Base-by-base conservation (phyloP, 2,888 invertebrate species). In the Acanthococcus lagerstroemiae region DNA sequence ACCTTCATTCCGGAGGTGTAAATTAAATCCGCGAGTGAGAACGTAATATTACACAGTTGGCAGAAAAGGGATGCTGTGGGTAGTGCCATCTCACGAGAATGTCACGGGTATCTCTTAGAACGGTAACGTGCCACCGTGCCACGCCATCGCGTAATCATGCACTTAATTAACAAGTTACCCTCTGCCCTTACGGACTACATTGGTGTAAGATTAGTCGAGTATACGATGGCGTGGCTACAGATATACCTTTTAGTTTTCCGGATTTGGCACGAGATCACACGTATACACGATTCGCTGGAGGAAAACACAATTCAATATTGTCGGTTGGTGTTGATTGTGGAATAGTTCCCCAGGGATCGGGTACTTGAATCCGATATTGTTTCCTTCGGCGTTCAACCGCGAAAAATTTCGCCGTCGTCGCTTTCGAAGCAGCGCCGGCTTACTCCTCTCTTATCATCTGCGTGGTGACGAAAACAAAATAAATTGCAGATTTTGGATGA, bases 151-250 rank as follows among this genome's bases (percentile, higher is more conserved):
- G 45, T 58, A 58, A 58, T 58, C 58, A 58, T 58, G 44, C 58
- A 48, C 58, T 58, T 58, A 58, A 58, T 58, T 58, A 58, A 58
- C 58, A 58, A 58, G 58, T 58, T 58, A 58, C 58, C 58, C 58
- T 58, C 45, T 58, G 58, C 58, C 58, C 58, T 58, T 58, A 45
- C 48, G 58, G 58, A 45, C 58, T 44, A 58, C 58, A 58, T 44
- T 48, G 58, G 58, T 58, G 58, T 58, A 45, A 58, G 58, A 58
- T 58, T 58, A 58, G 58, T 45, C 46, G 21, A 58, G n/a, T n/a
- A n/a, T n/a, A n/a, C 45, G 19, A 19, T 58, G 27, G 58, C 58
- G 58, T 58, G 58, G 58, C 46, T 58, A 58, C 19, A 19, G 12
- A 19, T 52, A 17, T 15, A 19, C 45, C 45, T 58, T 58, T 45